A percentile compares a stretch with the other conserved stretches of the same genome.
These are phyloP conservation scores for Bombus sylvicola DNA, from an alignment of 1,140 invertebrate genomes.

Conservation along the genomic window DNA sequence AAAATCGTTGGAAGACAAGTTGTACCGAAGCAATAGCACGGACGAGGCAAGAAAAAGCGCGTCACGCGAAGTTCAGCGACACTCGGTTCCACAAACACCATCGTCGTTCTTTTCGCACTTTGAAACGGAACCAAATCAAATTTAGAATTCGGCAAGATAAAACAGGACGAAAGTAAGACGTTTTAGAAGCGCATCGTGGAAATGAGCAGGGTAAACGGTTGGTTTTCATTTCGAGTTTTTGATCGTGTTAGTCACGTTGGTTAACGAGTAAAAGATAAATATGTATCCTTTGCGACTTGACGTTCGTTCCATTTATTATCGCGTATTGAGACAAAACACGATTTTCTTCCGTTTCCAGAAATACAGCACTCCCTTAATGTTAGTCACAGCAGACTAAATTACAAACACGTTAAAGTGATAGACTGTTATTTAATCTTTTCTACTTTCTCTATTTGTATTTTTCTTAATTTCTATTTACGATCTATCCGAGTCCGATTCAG, in stretches of 20 bases:
- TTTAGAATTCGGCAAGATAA: background rate
- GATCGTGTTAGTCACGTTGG: background rate
- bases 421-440: too few species aligned
- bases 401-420: too few species aligned
- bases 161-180: background rate
- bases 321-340: background rate
- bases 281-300: too few species aligned
- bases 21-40: background rate
- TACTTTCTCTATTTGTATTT: too few species aligned
- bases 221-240: background rate
- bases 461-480: too few species aligned
- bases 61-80: background rate
- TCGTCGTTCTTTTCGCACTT: background rate
- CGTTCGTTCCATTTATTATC: too few species aligned
- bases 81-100: background rate
- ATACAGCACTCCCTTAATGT: too few species aligned
- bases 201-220: background rate
- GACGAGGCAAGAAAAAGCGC: background rate
- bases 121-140: background rate
- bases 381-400: too few species aligned
- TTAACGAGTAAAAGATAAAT: too few species aligned
- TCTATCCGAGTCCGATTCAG: too few species aligned
- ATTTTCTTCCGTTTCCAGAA: background rate
- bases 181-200: background rate
- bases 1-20: slow-evolving; percentile 10